phyloP scores from a whole-genome alignment of 2,113 vertebrate species.

The Uria lomvia region DNA sequence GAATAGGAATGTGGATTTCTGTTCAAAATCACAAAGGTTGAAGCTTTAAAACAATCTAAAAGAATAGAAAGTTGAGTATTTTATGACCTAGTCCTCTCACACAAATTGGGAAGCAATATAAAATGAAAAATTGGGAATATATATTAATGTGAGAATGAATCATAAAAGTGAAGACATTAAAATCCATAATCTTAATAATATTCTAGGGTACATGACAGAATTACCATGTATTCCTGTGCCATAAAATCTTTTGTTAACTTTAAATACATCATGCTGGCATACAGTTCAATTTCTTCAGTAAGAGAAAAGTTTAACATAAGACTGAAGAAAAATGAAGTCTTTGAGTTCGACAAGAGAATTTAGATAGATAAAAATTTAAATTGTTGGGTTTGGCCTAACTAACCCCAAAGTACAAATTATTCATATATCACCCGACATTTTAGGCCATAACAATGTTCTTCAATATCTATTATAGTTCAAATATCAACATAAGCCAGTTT shows the following conservation, averaged over 20 bases:
- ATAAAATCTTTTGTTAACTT: neutral
- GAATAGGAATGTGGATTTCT: neutral
- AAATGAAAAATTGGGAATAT: neutral
- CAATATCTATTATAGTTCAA: neutral
- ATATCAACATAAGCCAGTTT: neutral
- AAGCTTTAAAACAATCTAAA: neutral
- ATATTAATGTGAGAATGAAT: neutral
- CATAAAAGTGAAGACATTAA: neutral
- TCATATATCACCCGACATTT: neutral
- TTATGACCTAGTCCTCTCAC: neutral
- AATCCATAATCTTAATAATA: neutral
- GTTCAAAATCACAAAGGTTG: neutral
- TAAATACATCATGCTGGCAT: neutral
- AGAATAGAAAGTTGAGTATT: neutral
- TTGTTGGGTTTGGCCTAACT: neutral
- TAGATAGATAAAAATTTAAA: neutral
- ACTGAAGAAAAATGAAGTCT: neutral
- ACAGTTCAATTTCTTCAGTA: neutral
- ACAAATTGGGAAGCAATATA: neutral
- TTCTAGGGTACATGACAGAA: neutral
- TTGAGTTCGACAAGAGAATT: neutral
- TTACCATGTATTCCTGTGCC: neutral
- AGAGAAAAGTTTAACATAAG: neutral
- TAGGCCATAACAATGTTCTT: neutral
- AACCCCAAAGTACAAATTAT: neutral